phyloP scores from a whole-genome alignment of 2,797 vertebrate species.

The Argyrosomus regius region DNA sequence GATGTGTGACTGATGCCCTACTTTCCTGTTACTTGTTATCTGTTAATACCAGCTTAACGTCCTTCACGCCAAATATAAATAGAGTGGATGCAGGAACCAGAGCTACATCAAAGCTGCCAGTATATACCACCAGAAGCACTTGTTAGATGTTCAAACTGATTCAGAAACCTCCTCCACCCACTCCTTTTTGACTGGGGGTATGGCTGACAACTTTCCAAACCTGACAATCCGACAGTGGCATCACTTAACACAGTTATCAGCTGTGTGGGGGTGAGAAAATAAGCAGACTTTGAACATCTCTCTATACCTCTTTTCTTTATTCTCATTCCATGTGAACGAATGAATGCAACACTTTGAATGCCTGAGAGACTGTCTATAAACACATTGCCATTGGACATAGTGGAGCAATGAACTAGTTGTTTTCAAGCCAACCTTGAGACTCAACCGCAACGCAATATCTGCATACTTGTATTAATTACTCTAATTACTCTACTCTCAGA shows the following conservation, averaged over 20 bases:
- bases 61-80: background rate
- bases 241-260: background rate
- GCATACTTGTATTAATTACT: too few species aligned
- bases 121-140: background rate
- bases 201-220: background rate
- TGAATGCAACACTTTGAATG: background rate
- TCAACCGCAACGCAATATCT: background rate
- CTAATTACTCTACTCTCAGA: too few species aligned
- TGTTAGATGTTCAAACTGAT: background rate
- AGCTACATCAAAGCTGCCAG: background rate
- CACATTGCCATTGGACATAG: too few species aligned
- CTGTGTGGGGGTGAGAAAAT: background rate
- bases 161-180: background rate
- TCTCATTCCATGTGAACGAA: background rate
- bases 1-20: slow-evolving; percentile 5
- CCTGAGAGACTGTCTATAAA: background rate
- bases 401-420: background rate
- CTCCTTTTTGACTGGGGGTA: background rate
- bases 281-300: background rate
- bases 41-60: background rate
- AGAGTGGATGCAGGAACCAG: background rate
- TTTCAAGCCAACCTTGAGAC: background rate
- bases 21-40: background rate
- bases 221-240: background rate
- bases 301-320: background rate